Conservation (phyloP, 2,888 invertebrate genomes). For the Leptinotarsa haldemani region DNA sequence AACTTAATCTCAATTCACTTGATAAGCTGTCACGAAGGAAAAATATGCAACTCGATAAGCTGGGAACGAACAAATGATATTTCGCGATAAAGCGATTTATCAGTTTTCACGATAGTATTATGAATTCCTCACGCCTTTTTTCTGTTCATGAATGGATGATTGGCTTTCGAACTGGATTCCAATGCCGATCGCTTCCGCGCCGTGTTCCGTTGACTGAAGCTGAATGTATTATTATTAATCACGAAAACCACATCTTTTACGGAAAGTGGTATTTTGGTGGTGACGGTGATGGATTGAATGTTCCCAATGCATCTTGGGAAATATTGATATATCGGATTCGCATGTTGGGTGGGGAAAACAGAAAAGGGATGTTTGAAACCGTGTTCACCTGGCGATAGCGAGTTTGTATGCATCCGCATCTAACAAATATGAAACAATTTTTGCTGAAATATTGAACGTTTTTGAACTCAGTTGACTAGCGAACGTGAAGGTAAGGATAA, state of each 20-base stretch:
- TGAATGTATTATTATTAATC: conserved; percentile 10
- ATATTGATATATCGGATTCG: not conserved
- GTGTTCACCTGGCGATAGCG: not conserved
- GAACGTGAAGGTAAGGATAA: too few species aligned
- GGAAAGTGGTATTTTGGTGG: conserved; percentile 1
- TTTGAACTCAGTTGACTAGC: too few species aligned
- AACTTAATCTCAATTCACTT: conserved; percentile 7
- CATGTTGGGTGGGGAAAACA: not conserved
- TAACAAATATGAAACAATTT: not conserved
- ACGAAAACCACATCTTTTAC: not conserved
- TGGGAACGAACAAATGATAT: conserved; percentile 11
- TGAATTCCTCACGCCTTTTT: not conserved
- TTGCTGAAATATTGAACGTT: too few species aligned
- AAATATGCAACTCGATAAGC: conserved; percentile 13
- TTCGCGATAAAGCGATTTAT: conserved; percentile 1
- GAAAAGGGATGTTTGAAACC: not conserved
- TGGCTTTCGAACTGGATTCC: not conserved
- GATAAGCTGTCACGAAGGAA: conserved; percentile 4
- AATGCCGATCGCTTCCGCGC: not conserved
- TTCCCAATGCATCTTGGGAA: not conserved
- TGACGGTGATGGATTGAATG: conserved; percentile 4
- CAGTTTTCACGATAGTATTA: not conserved
- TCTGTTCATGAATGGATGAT: conserved; percentile 12
- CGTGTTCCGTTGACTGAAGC: not conserved
- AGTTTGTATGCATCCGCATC: not conserved